A percentile compares a stretch with the other conserved stretches of the same genome.
phyloP scores from a whole-genome alignment of 1,140 invertebrate species.

The Drosophila chauvacae region DNA sequence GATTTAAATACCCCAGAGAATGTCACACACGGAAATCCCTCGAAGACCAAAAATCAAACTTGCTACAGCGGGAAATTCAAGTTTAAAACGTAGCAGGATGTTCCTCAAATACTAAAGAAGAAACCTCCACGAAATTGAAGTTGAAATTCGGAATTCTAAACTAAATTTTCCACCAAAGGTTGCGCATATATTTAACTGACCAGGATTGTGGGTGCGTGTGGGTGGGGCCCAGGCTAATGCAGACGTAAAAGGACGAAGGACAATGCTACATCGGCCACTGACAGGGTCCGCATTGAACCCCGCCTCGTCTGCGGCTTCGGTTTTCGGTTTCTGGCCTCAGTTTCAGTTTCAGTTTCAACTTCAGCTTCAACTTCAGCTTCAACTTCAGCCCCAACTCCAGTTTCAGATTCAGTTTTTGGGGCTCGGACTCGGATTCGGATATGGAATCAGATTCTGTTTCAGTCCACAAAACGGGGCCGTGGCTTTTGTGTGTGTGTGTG shows the following conservation, averaged over 20 bases:
- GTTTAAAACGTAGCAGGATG: background rate
- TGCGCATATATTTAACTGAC: background rate
- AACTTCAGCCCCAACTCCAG: slow-evolving; percentile 11
- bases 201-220: background rate
- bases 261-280: slow-evolving; percentile 6
- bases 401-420: background rate
- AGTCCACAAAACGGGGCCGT: slow-evolving; percentile 62
- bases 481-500: slow-evolving; percentile 41
- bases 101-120: background rate
- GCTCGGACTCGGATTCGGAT: slow-evolving; percentile 13
- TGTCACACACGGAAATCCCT: background rate
- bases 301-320: slow-evolving; percentile 17
- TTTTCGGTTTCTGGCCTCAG: slow-evolving; percentile 6
- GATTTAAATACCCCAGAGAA: background rate
- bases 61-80: background rate
- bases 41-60: background rate
- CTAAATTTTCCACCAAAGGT: background rate
- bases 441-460: slow-evolving; percentile 34
- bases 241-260: slow-evolving; percentile 29
- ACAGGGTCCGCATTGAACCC: slow-evolving; percentile 1
- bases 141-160: background rate
- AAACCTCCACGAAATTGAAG: background rate
- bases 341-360: slow-evolving; percentile 1
- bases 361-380: slow-evolving; percentile 4
- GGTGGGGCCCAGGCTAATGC: slow-evolving; percentile 13